A percentile compares a stretch with the other conserved stretches of the same genome.
phyloP scores from a whole-genome alignment of 2,888 invertebrate species.

The Aporophyla nigra region DNA sequence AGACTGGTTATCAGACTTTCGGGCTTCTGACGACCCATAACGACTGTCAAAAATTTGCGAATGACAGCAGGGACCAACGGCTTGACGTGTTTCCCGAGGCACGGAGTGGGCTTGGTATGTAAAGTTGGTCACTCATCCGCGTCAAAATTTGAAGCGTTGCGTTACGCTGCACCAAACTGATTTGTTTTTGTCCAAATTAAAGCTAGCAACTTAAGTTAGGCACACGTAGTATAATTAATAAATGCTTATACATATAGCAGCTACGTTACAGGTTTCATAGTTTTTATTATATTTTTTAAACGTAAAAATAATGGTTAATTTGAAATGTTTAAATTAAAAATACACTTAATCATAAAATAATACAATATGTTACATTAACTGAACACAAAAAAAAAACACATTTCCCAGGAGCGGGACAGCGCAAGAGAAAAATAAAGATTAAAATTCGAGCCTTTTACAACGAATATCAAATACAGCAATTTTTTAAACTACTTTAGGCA shows the following conservation, averaged over 20 bases:
- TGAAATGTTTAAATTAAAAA: not conserved
- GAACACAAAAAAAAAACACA: slow-evolving; percentile 12
- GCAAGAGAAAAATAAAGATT: not conserved
- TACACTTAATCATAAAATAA: not conserved
- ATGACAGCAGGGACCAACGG: too few species aligned
- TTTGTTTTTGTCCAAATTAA: slow-evolving; percentile 29
- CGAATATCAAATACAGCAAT: slow-evolving; percentile 5
- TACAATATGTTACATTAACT: slow-evolving; percentile 18
- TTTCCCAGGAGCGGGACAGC: not conserved
- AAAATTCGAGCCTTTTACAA: slow-evolving; percentile 17
- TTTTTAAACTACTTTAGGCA: slow-evolving; percentile 36
- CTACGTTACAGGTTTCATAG: not conserved
- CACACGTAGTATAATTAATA: slow-evolving; percentile 6
- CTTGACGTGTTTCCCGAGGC: too few species aligned
- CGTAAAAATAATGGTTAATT: not conserved
- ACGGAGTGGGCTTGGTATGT: too few species aligned
- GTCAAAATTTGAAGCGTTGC: not conserved
- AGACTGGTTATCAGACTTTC: too few species aligned
- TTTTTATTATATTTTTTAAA: not conserved
- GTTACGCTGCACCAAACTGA: not conserved
- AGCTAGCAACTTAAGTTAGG: slow-evolving; percentile 26
- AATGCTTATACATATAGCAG: not conserved
- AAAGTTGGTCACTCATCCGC: too few species aligned
- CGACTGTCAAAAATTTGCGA: too few species aligned
- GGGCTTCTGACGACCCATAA: too few species aligned